Evolutionary conservation across 2,113 vertebrate genomes (phyloP), one percentile per base, ranked within the genome.

Genomic region (Corvus moneduloides): DNA sequence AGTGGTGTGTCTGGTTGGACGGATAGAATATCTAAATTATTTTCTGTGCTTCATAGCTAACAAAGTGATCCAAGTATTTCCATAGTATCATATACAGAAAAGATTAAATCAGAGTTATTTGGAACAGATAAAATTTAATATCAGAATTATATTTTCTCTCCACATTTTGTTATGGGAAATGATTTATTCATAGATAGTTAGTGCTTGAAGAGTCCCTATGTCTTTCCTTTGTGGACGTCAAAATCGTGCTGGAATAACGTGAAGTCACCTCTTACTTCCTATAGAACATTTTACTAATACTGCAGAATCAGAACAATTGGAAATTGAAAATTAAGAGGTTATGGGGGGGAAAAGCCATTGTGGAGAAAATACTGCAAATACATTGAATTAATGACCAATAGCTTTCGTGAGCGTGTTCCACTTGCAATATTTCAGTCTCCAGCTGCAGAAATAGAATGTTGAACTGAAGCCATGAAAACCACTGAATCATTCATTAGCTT

Each of bases 401-500:
- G 15, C 15, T 85, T 85, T 93, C 72, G n/a, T 91, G 73, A 84
- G 37, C 43, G 13, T 43, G 15, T 63, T 95, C 44, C 28, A 15
- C 63, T 43, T 48, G 17, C 12, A 79, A 10, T 66, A 54, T 80
- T 92, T 92, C 86, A 66, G 30, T 90, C 59, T 85, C 71, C 39
- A 37, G 52, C 63, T 96, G 68, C 87, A 88, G 59, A 80, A 87
- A 69, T 18, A 66, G 30, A 51, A 54, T 39, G 32, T 55, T 64
- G 48, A 87, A 69, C 62, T 59, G 75, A 78, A 94, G 37, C 73
- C 78, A 87, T 83, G 61, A 89, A 94, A 85, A 74, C 19, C 41
- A 51, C 26, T 86, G 78, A 96, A 94, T 92, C 69, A 87, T 94
- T 92, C 77, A 77, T 83, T 64, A 68, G 24, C 21, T 88, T 78